Conservation (phyloP, 37 sponge, comb jelly and placozoan species). For the Agelas oroides region DNA sequence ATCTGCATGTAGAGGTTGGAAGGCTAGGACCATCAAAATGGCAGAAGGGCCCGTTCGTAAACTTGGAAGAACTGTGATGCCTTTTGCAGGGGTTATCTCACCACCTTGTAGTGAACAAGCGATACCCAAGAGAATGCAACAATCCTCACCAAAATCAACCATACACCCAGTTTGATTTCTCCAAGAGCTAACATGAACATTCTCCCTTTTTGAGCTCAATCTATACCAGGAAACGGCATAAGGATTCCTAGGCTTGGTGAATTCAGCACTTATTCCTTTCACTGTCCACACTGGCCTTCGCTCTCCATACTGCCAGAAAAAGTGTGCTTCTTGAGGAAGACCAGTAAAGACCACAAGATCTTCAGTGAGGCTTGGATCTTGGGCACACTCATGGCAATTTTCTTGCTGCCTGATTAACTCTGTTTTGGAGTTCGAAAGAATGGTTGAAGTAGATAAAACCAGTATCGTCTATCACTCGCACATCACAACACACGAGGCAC, state of each 20-base stretch:
- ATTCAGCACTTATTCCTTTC: background rate
- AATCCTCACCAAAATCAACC: slow-evolving; percentile 10
- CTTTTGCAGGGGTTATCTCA: background rate
- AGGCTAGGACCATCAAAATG: slow-evolving; percentile 48
- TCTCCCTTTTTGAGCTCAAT: slow-evolving; percentile 25
- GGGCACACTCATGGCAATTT: background rate
- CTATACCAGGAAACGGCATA: slow-evolving; percentile 33
- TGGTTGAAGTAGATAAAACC: slow-evolving; percentile 18
- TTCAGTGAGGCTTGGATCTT: slow-evolving; percentile 2
- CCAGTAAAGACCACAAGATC: background rate
- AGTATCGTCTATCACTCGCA: background rate
- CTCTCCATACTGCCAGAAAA: slow-evolving; percentile 77
- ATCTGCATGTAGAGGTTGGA: slow-evolving; percentile 34
- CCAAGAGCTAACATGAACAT: slow-evolving; percentile 12
- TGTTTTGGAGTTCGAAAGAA: slow-evolving; percentile 33
- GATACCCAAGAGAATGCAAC: slow-evolving; percentile 38
- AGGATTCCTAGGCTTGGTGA: slow-evolving; percentile 53
- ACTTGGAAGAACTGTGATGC: slow-evolving; percentile 66
- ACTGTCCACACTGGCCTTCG: slow-evolving; percentile 43
- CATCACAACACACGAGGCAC: slow-evolving; percentile 15
- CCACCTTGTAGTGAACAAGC: slow-evolving; percentile 39
- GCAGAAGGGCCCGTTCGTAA: background rate
- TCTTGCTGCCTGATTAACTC: background rate
- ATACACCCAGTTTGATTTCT: slow-evolving; percentile 42
- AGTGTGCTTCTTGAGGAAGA: slow-evolving; percentile 15